Evolutionary conservation across 2,888 invertebrate genomes (phyloP).

Genomic region (Gymnoscelis rufifasciata): DNA sequence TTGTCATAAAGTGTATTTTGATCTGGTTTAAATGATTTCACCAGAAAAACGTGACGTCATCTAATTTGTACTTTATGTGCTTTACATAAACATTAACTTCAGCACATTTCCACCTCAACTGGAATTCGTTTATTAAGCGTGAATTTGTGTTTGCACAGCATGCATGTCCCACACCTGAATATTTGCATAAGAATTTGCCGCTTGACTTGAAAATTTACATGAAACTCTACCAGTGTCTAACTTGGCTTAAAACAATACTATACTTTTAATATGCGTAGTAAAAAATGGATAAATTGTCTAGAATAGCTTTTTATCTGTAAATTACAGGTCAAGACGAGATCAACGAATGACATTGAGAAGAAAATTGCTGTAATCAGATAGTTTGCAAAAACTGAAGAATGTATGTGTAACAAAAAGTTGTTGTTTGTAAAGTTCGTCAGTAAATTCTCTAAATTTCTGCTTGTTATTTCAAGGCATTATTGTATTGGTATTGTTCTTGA

Average conservation of each 20-base stretch:
- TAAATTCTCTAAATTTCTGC: not conserved
- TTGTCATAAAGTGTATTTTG: no score
- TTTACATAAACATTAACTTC: constrained; percentile 1
- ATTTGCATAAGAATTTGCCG: constrained; percentile 20
- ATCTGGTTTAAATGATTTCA: no score
- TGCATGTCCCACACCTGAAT: constrained; percentile 19
- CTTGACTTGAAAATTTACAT: constrained; percentile 18
- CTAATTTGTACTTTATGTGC: no score
- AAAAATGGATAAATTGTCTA: not conserved
- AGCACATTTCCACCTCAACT: constrained; percentile 5
- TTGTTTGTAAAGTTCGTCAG: not conserved
- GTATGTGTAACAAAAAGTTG: not conserved
- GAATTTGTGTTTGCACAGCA: constrained; percentile 11
- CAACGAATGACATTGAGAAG: not conserved
- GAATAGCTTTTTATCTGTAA: not conserved
- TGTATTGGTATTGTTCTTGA: constrained; percentile 7
- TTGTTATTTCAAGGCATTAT: not conserved
- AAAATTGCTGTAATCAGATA: not conserved
- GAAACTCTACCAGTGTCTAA: constrained; percentile 12
- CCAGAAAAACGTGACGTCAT: no score
- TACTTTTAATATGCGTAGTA: no score
- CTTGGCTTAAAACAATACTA: not conserved
- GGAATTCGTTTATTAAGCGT: constrained; percentile 11
- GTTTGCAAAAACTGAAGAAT: not conserved
- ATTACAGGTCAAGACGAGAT: not conserved